Percentiles rank a stretch among this genome's conserved stretches.
Conservation (phyloP, 2,888 invertebrate genomes). For the Drosophila paramelanica region DNA sequence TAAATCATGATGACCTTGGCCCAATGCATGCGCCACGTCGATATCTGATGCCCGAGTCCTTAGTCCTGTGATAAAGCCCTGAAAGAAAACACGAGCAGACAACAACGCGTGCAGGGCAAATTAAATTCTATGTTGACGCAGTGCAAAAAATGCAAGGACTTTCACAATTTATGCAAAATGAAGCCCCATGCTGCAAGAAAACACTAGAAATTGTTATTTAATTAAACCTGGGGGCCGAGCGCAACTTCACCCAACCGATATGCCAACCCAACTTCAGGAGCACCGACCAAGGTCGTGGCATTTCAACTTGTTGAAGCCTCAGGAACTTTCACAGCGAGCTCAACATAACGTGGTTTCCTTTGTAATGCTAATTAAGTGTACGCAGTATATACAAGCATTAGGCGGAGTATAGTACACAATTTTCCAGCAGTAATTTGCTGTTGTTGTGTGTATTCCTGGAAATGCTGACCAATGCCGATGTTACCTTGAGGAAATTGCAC, state of each 20-base stretch:
- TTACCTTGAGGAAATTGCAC: conserved; percentile 3
- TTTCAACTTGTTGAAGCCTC: conserved; percentile 50
- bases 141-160: conserved; percentile 36
- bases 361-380: conserved; percentile 65
- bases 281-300: conserved; percentile 8
- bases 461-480: background rate
- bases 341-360: conserved; percentile 35
- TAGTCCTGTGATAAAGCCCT: conserved; percentile 48
- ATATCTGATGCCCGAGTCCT: conserved; percentile 28
- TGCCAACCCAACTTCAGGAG: background rate
- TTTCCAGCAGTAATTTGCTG: background rate
- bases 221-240: conserved; percentile 45
- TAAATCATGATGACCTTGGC: conserved; percentile 71
- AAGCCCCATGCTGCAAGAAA: conserved; percentile 28
- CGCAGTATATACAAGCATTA: conserved; percentile 38
- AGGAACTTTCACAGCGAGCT: conserved; percentile 20
- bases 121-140: conserved; percentile 51
- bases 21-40: conserved; percentile 47
- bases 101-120: conserved; percentile 27
- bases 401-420: conserved; percentile 2
- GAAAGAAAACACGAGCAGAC: conserved; percentile 48
- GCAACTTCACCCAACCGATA: background rate
- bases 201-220: conserved; percentile 53
- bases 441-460: background rate
- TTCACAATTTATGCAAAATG: conserved; percentile 59